Evolutionary conservation across 2,113 vertebrate genomes (phyloP), one percentile per base, ranked within the genome.

Genomic region (Chionomys nivalis): DNA sequence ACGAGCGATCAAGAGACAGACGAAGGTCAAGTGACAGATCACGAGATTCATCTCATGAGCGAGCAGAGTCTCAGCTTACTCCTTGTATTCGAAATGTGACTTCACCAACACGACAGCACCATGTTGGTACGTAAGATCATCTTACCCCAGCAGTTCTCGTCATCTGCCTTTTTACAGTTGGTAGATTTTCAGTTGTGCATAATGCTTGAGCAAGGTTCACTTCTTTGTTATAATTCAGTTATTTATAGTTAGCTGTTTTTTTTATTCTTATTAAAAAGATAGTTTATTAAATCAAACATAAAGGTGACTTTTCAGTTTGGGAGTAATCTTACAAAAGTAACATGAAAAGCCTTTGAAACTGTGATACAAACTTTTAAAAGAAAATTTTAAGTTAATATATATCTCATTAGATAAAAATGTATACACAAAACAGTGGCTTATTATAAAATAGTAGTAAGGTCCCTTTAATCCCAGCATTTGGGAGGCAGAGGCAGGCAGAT

Each of bases 81-180:
- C 99, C 99, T 0, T 99, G 99, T 98, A 99, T 99, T 98, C 99
- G 99, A 96, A 99, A 99, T 95, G 98, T 99, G 96, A 99, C 99
- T 90, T 99, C 99, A 86, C 99, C 99, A 97, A 99, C 99, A 90
- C 98, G 99, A 58, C 99, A 99, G 92, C 99, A 99, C 97, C 99
- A 99, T 97, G 98, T 98, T 95, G 99, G 99, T 99, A 98, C 97
- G 99, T 98, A 96, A 93, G 88, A 86, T 89, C 61, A 77, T 12
- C 42, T 68, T 11, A 55, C 36, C 12, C 63, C 33, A 89, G 5
- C 13, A 49, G 21, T 92, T 70, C 68, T 96, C 85, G 58, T 79
- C 95, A 92, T 9, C 9, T 33, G 89, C 19, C 26, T 94, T 89
- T 94, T 94, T 86, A 87, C 66, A 92, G 5, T 70, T 83, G n/a